Base-by-base conservation (phyloP, 2,113 vertebrate species). In the Zosterops borbonicus region DNA sequence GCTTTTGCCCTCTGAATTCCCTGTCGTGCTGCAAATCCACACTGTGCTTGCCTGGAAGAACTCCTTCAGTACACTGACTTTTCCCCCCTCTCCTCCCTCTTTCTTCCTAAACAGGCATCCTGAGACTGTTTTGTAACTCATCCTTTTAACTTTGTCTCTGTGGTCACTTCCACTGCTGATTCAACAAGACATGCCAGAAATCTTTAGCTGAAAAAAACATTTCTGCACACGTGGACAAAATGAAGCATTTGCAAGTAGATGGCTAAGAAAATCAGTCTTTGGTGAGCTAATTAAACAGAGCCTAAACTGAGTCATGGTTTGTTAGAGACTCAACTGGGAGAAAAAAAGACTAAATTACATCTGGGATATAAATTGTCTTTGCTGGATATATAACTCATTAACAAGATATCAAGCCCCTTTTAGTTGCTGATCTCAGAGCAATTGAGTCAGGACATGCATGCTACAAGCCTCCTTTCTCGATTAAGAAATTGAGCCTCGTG, bases 31-130 rank as follows among this genome's bases (percentile, higher is more conserved):
- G 42, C 46, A 90, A 74, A 88, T 52, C 42, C 31, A 49, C 28
- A 22, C 27, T 33, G 56, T 28, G 2, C 21, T 83, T 86, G 20
- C n/a, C 41, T 78, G 39, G 37, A 87, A 88, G n/a, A 27, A 44
- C 22, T 86, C 35, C 41, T 77, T 69, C 63, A 77, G 28, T 25
- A 62, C 9, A 18, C 8, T 73, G 39, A 25, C 9, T 14, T n/a
- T n/a, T n/a, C 10, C 5, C 9, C 3, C 5, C 9, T 1, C 6
- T 24, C 12, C 6, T 16, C 8, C 11, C 16, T 37, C 31, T 67
- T 39, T 63, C 19, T 42, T 27, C 33, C 37, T 49, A n/a, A 68
- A 44, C 3, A 18, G 5, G 8, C 4, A 18, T n/a, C 37, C 29
- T 85, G 58, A 56, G n/a, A 53, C 19, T 62, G 42, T 41, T 81